Percentiles rank a stretch among this genome's conserved stretches.
Conservation (phyloP, 2,888 invertebrate species). For the Tipula lateralis region DNA sequence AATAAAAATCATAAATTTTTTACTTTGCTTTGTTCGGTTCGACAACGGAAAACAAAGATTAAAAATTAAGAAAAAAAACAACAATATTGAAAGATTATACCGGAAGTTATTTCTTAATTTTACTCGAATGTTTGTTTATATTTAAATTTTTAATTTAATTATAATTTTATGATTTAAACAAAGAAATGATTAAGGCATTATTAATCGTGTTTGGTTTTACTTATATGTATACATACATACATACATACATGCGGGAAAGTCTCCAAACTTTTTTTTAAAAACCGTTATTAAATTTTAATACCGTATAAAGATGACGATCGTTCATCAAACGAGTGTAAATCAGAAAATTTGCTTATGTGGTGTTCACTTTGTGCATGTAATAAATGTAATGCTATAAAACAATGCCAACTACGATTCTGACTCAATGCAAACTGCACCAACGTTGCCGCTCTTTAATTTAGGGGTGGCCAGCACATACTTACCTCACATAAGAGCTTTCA, state of each 20-base stretch:
- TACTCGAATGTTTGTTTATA: background rate
- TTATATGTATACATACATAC: background rate
- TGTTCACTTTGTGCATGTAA: background rate
- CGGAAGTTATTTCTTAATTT: background rate
- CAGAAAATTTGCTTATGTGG: background rate
- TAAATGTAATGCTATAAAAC: background rate
- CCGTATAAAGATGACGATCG: background rate
- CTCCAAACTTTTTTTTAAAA: background rate
- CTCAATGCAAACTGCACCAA: no score
- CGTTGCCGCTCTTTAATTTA: no score
- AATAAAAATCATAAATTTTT: background rate
- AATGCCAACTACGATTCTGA: no score
- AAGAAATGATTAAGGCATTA: background rate
- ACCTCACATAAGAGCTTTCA: no score
- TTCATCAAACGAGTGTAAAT: background rate
- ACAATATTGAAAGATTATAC: background rate
- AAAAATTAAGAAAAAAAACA: background rate
- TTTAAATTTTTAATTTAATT: background rate
- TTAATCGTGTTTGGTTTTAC: background rate
- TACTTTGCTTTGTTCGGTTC: no score
- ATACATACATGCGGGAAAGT: background rate
- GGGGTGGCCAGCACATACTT: no score
- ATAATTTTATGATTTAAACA: background rate
- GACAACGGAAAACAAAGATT: background rate
- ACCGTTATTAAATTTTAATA: background rate